Conservation (phyloP, 2,797 vertebrate genomes). For the Helarctos malayanus region DNA sequence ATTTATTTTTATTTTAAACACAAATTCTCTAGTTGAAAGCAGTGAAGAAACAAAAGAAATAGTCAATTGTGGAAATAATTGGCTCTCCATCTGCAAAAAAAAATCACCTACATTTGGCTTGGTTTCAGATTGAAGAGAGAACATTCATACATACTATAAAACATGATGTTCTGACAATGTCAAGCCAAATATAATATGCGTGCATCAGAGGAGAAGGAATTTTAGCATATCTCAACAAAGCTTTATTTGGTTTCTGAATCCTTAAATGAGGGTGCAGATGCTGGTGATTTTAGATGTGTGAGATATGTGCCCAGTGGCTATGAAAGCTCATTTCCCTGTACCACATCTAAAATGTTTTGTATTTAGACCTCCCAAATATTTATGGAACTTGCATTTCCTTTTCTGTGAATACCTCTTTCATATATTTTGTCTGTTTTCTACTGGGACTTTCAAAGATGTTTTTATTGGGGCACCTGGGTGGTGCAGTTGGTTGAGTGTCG, state of each 20-base stretch:
- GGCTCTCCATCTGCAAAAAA: neutral
- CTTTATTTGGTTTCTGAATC: slow-evolving; percentile 57
- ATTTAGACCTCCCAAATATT: neutral
- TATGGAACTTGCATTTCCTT: neutral
- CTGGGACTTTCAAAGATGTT: neutral
- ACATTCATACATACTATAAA: neutral
- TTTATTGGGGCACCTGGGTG: neutral
- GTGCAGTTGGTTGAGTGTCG: neutral
- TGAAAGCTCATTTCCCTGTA: neutral
- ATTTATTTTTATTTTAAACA: neutral
- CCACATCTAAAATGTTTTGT: neutral
- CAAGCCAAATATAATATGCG: neutral
- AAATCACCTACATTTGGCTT: neutral
- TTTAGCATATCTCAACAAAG: neutral
- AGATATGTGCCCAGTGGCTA: neutral
- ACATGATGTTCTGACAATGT: neutral
- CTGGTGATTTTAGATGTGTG: neutral
- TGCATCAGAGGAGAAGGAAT: neutral
- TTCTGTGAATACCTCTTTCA: neutral
- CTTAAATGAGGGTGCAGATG: neutral
- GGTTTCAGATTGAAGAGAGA: neutral
- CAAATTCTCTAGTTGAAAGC: neutral
- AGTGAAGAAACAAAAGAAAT: slow-evolving; percentile 21
- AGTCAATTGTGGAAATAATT: neutral
- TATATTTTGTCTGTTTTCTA: neutral